Evolutionary conservation across 2,113 vertebrate genomes (phyloP), one percentile per base, ranked within the genome.

Genomic region (Odocoileus hemionus): DNA sequence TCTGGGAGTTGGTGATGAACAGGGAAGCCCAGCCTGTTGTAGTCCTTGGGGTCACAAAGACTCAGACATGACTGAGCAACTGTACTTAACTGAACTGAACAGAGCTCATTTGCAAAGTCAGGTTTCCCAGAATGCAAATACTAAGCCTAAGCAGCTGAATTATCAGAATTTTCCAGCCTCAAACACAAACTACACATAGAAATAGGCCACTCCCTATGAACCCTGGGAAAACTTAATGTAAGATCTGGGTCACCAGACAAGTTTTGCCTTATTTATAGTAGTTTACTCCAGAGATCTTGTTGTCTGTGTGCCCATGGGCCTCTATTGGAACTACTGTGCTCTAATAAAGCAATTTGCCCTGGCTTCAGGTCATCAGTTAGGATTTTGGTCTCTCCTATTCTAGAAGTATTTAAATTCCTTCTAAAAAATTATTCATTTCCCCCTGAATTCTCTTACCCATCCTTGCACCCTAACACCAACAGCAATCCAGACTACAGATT

Each of bases 111-210:
- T 8, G 39, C 8, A 52, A 28, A 21, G 26, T 76, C 50, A 89
- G 1, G n/a, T 88, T 90, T 82, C 9, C 33, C 64, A 54, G 30
- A 25, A 12, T 21, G 3, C 3, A 30, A 21, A 1, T 10, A 4
- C 26, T 26, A 14, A 3, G 52, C 2, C 7, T 21, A 47, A 8
- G 3, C 47, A 57, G 0, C 9, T n/a, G 11, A 1, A 36, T 61
- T 15, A 50, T 64, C 19, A 67, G n/a, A 67, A 8, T 2, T 39
- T 55, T 33, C 50, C 30, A 87, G 28, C 7, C 6, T 82, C 39
- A 58, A 14, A 85, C 15, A 57, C 10, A 94, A 57, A 30, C 39
- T 57, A 1, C 23, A 10, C 2, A 2, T 3, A 33, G 30, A 91
- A 86, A 14, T 33, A 26, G n/a, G 3, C 2, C 5, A 87, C 87